A percentile compares a stretch with the other conserved stretches of the same genome.
Conservation (phyloP, 2,797 vertebrate genomes). For the Pipistrellus nathusii region DNA sequence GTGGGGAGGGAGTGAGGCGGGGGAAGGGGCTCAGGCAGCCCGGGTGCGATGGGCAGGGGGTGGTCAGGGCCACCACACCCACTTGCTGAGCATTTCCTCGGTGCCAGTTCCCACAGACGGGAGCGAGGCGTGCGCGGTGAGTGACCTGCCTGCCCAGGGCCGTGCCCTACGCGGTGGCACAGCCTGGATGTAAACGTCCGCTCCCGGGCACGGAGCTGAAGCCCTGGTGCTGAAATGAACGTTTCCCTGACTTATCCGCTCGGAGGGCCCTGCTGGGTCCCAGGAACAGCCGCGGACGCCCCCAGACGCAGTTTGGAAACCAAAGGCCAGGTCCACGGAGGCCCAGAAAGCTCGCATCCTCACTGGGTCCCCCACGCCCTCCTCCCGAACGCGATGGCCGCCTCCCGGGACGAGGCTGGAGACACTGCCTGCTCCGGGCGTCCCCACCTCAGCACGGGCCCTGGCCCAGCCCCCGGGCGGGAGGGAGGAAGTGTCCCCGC, state of each 20-base stretch:
- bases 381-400: rapidly evolving
- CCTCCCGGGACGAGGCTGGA: neutral
- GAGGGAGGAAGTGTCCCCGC: neutral
- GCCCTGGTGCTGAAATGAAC: neutral
- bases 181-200: neutral
- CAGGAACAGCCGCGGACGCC: too few species aligned
- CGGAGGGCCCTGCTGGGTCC: neutral
- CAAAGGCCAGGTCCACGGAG: rapidly evolving
- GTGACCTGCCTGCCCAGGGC: neutral
- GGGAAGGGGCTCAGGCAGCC: neutral
- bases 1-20: too few species aligned
- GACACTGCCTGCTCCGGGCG: neutral
- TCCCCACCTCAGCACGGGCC: neutral
- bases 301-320: neutral
- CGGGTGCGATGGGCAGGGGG: rapidly evolving
- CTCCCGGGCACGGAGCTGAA: neutral
- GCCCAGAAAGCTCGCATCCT: neutral
- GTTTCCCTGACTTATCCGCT: neutral
- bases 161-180: neutral
- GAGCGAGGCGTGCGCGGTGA: rapidly evolving
- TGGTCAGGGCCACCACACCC: rapidly evolving
- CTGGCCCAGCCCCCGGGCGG: neutral
- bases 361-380: neutral
- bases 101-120: neutral
- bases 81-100: rapidly evolving